Conservation (phyloP, 2,888 invertebrate species). For the Ichneumon xanthorius region DNA sequence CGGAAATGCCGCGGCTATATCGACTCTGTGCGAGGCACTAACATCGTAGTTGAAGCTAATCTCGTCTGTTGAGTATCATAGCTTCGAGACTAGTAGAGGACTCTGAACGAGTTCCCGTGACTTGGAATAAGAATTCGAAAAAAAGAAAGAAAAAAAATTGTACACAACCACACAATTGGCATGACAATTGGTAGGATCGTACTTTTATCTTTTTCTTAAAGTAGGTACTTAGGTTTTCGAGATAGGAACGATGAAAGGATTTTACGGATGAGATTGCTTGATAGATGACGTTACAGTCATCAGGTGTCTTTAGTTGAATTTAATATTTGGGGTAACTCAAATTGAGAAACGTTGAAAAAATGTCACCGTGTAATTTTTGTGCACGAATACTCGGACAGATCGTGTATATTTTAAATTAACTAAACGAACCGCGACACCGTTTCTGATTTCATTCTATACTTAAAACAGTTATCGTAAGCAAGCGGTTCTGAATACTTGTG, state of each 20-base stretch:
- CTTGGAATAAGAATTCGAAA: slow-evolving; percentile 45
- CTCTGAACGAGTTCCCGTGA: slow-evolving; percentile 43
- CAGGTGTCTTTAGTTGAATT: not conserved
- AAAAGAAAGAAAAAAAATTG: slow-evolving; percentile 1
- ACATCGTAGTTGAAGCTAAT: slow-evolving; percentile 40
- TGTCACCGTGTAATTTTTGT: not conserved
- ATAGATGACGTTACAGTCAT: not conserved
- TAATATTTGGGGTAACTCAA: not conserved
- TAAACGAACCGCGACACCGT: not conserved
- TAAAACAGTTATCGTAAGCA: slow-evolving; percentile 20
- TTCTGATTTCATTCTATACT: slow-evolving; percentile 31
- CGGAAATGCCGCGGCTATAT: slow-evolving; percentile 55
- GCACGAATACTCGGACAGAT: not conserved
- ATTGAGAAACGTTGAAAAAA: not conserved
- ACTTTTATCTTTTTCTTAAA: not conserved
- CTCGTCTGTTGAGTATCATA: slow-evolving; percentile 44
- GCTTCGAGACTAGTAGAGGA: slow-evolving; percentile 25
- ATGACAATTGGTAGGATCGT: not conserved
- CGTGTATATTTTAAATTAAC: not conserved
- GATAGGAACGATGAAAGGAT: not conserved
- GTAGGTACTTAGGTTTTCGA: not conserved
- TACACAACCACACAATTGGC: not conserved
- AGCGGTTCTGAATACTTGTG: slow-evolving; percentile 41
- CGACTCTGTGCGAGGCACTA: slow-evolving; percentile 10
- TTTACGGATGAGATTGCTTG: not conserved